These are phyloP conservation scores for Hypsopygia costalis DNA, from an alignment of 2,888 invertebrate species.

Conservation along the genomic window DNA sequence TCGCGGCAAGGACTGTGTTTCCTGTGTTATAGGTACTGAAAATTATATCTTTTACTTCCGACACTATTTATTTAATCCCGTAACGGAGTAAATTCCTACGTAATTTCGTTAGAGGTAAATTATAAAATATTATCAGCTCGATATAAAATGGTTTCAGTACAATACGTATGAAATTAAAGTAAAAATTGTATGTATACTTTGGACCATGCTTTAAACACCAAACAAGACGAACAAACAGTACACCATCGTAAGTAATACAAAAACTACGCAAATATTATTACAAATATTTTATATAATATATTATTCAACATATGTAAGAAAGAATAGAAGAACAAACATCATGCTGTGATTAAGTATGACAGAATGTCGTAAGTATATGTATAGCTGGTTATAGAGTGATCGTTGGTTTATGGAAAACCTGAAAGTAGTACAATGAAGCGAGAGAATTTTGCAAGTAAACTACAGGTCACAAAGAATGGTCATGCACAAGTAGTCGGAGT, in stretches of 20 bases:
- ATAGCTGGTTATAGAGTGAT: not conserved
- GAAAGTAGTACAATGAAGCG: slow-evolving; percentile 6
- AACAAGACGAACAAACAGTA: not conserved
- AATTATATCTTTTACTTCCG: too few relatives aligned
- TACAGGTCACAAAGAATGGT: slow-evolving; percentile 19
- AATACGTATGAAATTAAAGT: too few relatives aligned
- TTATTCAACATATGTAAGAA: not conserved
- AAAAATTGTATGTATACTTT: too few relatives aligned
- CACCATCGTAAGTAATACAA: not conserved
- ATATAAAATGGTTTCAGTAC: too few relatives aligned
- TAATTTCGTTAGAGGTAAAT: too few relatives aligned
- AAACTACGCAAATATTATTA: not conserved
- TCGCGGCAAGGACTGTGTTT: too few relatives aligned
- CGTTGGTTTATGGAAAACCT: not conserved
- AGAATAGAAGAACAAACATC: not conserved
- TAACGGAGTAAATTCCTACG: too few relatives aligned
- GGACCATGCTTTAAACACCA: too few relatives aligned
- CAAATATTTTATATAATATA: not conserved
- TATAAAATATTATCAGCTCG: too few relatives aligned
- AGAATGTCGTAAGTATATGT: too few relatives aligned
- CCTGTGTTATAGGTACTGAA: too few relatives aligned
- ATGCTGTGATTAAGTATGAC: not conserved
- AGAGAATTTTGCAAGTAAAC: slow-evolving; percentile 11
- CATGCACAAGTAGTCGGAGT: slow-evolving; percentile 27
- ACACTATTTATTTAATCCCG: too few relatives aligned